Conservation (phyloP, 2,888 invertebrate species). For the Volucella inflata region DNA sequence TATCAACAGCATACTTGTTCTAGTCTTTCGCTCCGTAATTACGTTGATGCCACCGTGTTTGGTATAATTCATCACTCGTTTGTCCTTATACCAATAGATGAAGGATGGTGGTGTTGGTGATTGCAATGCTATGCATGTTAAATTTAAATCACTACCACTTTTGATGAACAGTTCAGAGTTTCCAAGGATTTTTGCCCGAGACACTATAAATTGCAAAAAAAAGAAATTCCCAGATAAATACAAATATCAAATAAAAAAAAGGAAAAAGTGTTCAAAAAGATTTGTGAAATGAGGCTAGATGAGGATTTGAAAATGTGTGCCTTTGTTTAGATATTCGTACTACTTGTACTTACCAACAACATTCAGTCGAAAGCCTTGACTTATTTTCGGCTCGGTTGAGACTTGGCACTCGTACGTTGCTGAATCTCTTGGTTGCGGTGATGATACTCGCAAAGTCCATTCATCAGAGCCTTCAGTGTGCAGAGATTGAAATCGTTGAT, state of each 20-base stretch:
- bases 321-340: neutral
- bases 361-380: conserved; percentile 88
- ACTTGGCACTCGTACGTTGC: conserved; percentile 91
- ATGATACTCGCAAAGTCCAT: conserved; percentile 88
- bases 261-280: neutral
- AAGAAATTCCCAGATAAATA: neutral
- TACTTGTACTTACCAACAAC: conserved; percentile 87
- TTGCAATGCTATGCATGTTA: conserved; percentile 92
- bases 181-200: conserved; percentile 92
- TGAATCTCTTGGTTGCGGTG: conserved; percentile 87
- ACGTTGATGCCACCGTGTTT: conserved; percentile 92
- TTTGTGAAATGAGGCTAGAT: too few relatives aligned
- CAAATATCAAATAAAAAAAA: neutral
- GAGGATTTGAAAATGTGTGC: too few relatives aligned
- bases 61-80: conserved; percentile 91
- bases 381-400: conserved; percentile 90
- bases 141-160: conserved; percentile 93
- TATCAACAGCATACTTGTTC: conserved; percentile 91
- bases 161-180: conserved; percentile 92
- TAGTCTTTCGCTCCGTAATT: conserved; percentile 91
- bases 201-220: conserved; percentile 86
- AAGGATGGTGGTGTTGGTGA: conserved; percentile 86
- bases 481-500: conserved; percentile 88
- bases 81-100: conserved; percentile 93
- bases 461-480: conserved; percentile 89